A percentile compares a stretch with the other conserved stretches of the same genome.
Conservation (phyloP, 2,888 invertebrate genomes). For the Mamestra brassicae region DNA sequence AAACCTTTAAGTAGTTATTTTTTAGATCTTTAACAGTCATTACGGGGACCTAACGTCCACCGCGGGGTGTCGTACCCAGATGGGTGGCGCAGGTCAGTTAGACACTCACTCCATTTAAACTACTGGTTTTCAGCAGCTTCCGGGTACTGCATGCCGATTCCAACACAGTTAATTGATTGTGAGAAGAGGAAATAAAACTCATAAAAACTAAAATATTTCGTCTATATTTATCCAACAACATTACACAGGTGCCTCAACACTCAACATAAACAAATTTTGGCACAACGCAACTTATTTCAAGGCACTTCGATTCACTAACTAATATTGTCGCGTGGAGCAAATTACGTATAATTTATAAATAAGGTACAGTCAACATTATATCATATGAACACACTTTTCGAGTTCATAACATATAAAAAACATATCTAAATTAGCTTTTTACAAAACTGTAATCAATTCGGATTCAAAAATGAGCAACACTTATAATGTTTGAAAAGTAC, state of each 20-base stretch:
- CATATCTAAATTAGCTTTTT: constrained; percentile 1
- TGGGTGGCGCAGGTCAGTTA: too few relatives aligned
- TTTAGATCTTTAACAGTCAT: too few relatives aligned
- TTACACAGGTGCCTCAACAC: constrained; percentile 43
- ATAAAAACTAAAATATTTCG: constrained; percentile 55
- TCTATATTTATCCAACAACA: constrained; percentile 64
- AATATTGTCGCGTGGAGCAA: constrained; percentile 51
- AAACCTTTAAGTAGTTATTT: too few relatives aligned
- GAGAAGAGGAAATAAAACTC: constrained; percentile 43
- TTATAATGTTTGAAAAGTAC: constrained; percentile 9
- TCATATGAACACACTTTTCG: constrained; percentile 27
- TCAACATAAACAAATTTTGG: constrained; percentile 56
- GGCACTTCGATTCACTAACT: constrained; percentile 53
- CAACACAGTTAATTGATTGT: neutral
- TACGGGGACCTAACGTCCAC: too few relatives aligned
- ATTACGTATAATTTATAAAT: constrained; percentile 49
- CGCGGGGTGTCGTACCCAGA: too few relatives aligned
- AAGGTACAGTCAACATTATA: constrained; percentile 44
- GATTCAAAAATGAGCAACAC: neutral
- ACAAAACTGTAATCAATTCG: constrained; percentile 5
- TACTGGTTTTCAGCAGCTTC: too few relatives aligned
- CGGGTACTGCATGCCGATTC: neutral
- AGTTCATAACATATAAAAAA: neutral
- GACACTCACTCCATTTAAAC: too few relatives aligned
- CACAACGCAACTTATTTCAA: constrained; percentile 62